These are phyloP conservation scores for Naso thynnoides DNA, from an alignment of 2,797 vertebrate genomes.

Conservation along the genomic window DNA sequence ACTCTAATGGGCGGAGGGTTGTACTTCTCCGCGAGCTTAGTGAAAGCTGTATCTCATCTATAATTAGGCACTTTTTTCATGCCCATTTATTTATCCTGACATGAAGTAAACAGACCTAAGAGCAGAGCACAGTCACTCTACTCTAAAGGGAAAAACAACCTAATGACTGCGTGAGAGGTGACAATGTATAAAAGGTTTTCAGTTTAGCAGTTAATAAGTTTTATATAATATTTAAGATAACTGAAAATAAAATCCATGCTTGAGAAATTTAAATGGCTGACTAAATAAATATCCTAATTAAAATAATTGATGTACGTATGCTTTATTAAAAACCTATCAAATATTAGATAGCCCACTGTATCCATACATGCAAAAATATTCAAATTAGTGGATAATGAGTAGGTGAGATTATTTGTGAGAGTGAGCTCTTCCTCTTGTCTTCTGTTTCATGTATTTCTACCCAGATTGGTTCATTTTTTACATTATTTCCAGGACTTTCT, in stretches of 20 bases:
- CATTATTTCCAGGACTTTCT: slow-evolving; percentile 80
- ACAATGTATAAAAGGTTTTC: background rate
- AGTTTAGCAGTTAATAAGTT: too few species aligned
- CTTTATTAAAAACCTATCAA: background rate
- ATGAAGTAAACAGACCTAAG: slow-evolving; percentile 35
- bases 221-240: too few species aligned
- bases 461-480: background rate
- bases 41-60: slow-evolving; percentile 64
- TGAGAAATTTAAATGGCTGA: background rate
- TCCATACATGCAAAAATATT: background rate
- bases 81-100: slow-evolving; percentile 48
- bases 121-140: background rate
- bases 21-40: too few species aligned
- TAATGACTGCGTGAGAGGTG: background rate
- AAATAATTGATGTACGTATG: background rate
- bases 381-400: background rate
- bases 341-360: background rate
- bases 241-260: too few species aligned
- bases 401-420: background rate
- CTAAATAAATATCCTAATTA: background rate
- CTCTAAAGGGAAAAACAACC: background rate
- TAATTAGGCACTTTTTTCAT: slow-evolving; percentile 61
- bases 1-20: slow-evolving; percentile 44
- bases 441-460: background rate
- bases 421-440: background rate